Conservation (phyloP, 2,888 invertebrate species). For the Andrena hattorfiana region DNA sequence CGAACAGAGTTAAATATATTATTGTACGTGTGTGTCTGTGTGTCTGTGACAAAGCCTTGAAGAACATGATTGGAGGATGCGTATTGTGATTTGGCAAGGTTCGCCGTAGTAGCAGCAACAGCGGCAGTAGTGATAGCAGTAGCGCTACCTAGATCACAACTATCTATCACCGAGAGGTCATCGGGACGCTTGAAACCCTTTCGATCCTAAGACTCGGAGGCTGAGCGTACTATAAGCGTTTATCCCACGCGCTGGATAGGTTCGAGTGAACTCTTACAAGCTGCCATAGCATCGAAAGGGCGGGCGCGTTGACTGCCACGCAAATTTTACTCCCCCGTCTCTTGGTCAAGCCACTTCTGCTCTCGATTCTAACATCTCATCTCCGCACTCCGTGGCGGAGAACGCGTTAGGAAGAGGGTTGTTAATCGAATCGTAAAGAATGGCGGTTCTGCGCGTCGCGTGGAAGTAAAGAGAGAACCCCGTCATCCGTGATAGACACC, state of each 20-base stretch:
- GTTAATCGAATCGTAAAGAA: background rate
- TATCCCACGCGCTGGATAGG: slow-evolving; percentile 3
- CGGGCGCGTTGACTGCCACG: slow-evolving; percentile 8
- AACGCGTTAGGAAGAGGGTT: background rate
- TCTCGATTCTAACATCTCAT: no score
- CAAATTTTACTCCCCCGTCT: background rate
- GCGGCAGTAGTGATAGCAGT: slow-evolving; percentile 73
- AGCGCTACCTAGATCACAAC: slow-evolving; percentile 72
- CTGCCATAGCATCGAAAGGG: slow-evolving; percentile 32
- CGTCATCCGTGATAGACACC: slow-evolving; percentile 59
- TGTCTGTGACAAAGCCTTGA: slow-evolving; percentile 52
- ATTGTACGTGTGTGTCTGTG: slow-evolving; percentile 30
- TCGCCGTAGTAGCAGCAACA: slow-evolving; percentile 68
- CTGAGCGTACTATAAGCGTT: slow-evolving; percentile 10
- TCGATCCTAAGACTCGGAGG: slow-evolving; percentile 16
- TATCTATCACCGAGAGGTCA: slow-evolving; percentile 70
- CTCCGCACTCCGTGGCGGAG: background rate
- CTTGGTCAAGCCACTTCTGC: background rate
- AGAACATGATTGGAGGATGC: slow-evolving; percentile 57
- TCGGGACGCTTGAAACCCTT: slow-evolving; percentile 41
- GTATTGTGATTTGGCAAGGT: slow-evolving; percentile 50
- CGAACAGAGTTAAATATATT: slow-evolving; percentile 9
- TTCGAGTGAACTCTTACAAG: slow-evolving; percentile 22
- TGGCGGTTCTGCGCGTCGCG: background rate
- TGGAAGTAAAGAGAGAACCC: background rate